Percentiles rank a stretch among this genome's conserved stretches.
phyloP scores from a whole-genome alignment of 2,113 vertebrate genomes.

The Psilopsiagon aymara region DNA sequence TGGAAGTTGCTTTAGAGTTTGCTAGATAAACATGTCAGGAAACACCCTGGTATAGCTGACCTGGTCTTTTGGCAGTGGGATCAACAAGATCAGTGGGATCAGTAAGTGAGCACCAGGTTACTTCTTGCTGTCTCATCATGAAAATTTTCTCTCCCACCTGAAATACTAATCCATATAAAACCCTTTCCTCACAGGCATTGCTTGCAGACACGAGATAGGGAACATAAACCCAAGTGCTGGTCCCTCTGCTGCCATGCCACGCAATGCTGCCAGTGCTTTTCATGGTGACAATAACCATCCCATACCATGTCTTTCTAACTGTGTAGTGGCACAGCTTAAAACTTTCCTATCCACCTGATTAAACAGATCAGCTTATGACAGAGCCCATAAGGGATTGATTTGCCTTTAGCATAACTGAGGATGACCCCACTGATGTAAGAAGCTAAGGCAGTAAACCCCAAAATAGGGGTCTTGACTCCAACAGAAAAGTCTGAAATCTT shows the following conservation, averaged over 20 bases:
- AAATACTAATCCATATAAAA: background rate
- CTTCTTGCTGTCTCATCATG: background rate
- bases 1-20: background rate
- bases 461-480: slow-evolving; percentile 40
- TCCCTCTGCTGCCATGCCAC: background rate
- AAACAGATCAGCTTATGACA: background rate
- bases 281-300: background rate
- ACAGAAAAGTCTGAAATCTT: background rate
- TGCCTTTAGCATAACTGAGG: background rate
- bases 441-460: slow-evolving; percentile 5
- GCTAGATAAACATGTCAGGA: background rate
- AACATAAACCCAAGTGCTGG: background rate
- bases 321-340: background rate
- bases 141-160: background rate
- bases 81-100: background rate
- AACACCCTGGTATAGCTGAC: background rate
- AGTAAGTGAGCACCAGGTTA: background rate
- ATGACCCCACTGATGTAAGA: background rate
- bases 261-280: background rate
- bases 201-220: fast-evolving
- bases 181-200: background rate
- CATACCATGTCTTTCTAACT: fast-evolving
- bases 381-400: background rate
- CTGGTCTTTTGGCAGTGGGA: background rate
- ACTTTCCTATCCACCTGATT: background rate